phyloP scores from a whole-genome alignment of 2,113 vertebrate species.

The Bungarus multicinctus region DNA sequence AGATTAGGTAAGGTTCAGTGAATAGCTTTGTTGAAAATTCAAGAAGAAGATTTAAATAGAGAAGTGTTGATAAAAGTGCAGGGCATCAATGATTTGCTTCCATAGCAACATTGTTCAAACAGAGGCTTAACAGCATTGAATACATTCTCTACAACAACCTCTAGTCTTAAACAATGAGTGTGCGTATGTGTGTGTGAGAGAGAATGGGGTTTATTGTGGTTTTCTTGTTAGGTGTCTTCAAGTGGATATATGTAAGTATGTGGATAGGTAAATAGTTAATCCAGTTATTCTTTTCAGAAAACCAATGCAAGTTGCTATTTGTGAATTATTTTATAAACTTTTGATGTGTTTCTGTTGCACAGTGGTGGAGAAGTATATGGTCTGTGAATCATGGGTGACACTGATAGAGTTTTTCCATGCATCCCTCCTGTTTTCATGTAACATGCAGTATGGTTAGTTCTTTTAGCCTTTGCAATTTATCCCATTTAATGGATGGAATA shows the following conservation, averaged over 20 bases:
- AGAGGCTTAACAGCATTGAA: slow-evolving; percentile 57
- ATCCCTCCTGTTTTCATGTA: neutral
- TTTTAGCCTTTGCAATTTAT: neutral
- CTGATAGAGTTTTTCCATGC: neutral
- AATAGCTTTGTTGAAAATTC: slow-evolving; percentile 67
- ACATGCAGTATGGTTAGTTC: neutral
- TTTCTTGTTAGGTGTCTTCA: slow-evolving; percentile 11
- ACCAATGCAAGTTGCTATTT: neutral
- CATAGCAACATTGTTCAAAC: slow-evolving; percentile 68
- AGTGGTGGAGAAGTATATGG: neutral
- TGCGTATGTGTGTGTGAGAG: neutral
- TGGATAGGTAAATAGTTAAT: slow-evolving; percentile 1
- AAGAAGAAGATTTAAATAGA: slow-evolving; percentile 69
- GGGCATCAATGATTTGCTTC: slow-evolving; percentile 66
- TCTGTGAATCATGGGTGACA: neutral
- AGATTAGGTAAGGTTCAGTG: slow-evolving; percentile 76
- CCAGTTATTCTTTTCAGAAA: slow-evolving; percentile 31
- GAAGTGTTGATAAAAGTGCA: slow-evolving; percentile 63
- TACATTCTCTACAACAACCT: slow-evolving; percentile 41
- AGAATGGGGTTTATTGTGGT: slow-evolving; percentile 19
- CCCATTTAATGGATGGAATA: neutral
- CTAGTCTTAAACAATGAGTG: slow-evolving; percentile 21
- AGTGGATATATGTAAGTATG: neutral
- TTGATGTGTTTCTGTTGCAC: neutral
- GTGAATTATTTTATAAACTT: neutral